Conservation (phyloP, 2,888 invertebrate species). For the Rhingia campestris region DNA sequence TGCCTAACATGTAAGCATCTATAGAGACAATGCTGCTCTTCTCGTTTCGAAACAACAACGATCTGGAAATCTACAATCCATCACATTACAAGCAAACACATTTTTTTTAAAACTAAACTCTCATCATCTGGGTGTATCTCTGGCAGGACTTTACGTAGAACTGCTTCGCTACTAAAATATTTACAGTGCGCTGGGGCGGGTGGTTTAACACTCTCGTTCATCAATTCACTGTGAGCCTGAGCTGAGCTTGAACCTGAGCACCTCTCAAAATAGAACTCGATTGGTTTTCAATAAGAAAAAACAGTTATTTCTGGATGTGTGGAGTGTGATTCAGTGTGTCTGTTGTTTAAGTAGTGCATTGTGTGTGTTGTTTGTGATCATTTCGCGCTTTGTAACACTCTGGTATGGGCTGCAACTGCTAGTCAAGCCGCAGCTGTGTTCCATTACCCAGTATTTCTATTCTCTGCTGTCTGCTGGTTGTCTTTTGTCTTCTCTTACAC, state of each 20-base stretch:
- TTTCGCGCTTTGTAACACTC: constrained; percentile 33
- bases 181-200: constrained; percentile 45
- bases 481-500: constrained; percentile 42
- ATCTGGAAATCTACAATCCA: constrained; percentile 54
- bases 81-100: constrained; percentile 63
- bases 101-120: constrained; percentile 6
- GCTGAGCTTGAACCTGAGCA: constrained; percentile 23
- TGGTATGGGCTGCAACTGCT: constrained; percentile 2
- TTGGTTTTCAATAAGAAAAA: constrained; percentile 38
- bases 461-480: constrained; percentile 33
- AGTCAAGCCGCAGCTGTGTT: constrained; percentile 41
- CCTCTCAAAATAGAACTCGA: constrained; percentile 59
- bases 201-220: constrained; percentile 3
- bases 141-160: constrained; percentile 10
- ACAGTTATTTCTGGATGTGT: constrained; percentile 16
- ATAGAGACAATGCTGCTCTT: constrained; percentile 44
- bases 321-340: constrained; percentile 16
- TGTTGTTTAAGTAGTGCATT: constrained; percentile 54
- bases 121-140: constrained; percentile 4
- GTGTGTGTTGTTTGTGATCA: constrained; percentile 14
- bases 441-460: constrained; percentile 40
- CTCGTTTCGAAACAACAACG: constrained; percentile 48
- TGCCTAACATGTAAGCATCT: constrained; percentile 41
- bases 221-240: constrained; percentile 43
- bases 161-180: constrained; percentile 41